Base-by-base conservation (phyloP, 2,113 vertebrate species). In the Coregonus clupeaformis region DNA sequence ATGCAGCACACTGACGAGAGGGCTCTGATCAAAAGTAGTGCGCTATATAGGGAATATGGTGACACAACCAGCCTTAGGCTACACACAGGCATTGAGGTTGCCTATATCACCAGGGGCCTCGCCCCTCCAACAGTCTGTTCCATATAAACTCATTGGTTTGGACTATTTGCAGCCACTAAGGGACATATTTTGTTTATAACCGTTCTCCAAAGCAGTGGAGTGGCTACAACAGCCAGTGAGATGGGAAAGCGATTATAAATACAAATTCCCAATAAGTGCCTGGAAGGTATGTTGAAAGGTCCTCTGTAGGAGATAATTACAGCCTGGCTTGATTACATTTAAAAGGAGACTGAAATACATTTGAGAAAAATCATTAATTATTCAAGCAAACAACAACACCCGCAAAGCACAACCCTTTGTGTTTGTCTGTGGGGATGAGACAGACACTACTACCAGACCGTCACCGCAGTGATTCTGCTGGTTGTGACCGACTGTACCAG, bases 171-270 rank as follows among this genome's bases (percentile, higher is more conserved):
- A 6, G 57, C n/a, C n/a, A 60, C 18, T 22, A n/a, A 60, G 57
- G 57, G 57, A 60, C 57, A 60, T 24, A 22, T 60, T 60, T 60
- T 60, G n/a, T 60, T n/a, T 60, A 60, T n/a, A 5, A 79, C 83
- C 66, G 62, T 77, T 89, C 77, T 73, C 76, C 75, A 80, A 89
- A 88, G 79, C 84, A 85, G n/a, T 11, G 68, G 70, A 87, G 80
- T 85, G 59, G 32, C 59, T 47, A 66, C 77, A 71, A 77, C 75
- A 69, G 71, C 16, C 49, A 18, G 49, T 14, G 18, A 77, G 79
- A 69, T 79, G 82, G 79, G 79, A 78, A 84, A 82, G 84, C 80
- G 87, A 88, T 91, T 91, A 91, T 75, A 87, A 89, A 91, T 91
- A 88, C 86, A 87, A 85, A 90, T 91, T 85, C 71, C 65, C 74